Evolutionary conservation across 2,113 vertebrate species (phyloP).

Genomic region (Nesogale talazaci): DNA sequence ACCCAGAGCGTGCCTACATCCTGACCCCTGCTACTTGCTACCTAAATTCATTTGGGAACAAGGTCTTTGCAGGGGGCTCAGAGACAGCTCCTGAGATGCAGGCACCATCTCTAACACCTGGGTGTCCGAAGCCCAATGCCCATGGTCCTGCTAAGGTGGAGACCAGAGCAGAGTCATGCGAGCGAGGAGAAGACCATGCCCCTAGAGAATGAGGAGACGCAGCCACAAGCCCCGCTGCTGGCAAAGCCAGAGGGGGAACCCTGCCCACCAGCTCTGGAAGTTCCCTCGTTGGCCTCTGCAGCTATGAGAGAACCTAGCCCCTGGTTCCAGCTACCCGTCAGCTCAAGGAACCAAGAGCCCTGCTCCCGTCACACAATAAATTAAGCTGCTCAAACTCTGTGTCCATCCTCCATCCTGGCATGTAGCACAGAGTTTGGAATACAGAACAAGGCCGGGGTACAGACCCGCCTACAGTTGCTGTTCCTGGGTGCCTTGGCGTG

Average conservation of each 20-base stretch:
- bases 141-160: background rate
- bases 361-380: background rate
- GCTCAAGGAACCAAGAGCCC: background rate
- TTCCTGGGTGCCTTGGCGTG: too few relatives aligned
- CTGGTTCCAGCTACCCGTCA: background rate
- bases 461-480: too few relatives aligned
- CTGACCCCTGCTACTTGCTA: background rate
- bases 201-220: background rate
- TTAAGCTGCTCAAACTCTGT: background rate
- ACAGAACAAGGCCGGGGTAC: too few relatives aligned
- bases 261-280: background rate
- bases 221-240: background rate
- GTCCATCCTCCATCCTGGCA: background rate
- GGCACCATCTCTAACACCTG: background rate
- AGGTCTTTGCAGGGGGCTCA: background rate
- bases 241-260: too few relatives aligned
- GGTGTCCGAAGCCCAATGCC: background rate
- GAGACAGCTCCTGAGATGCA: background rate
- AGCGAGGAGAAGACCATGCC: background rate
- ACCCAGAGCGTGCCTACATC: background rate
- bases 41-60: background rate
- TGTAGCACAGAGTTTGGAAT: background rate
- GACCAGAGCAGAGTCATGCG: background rate
- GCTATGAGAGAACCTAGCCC: background rate
- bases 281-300: background rate